Evolutionary conservation across 2,113 vertebrate species (phyloP).

Genomic region (Leptocoma aspasia): DNA sequence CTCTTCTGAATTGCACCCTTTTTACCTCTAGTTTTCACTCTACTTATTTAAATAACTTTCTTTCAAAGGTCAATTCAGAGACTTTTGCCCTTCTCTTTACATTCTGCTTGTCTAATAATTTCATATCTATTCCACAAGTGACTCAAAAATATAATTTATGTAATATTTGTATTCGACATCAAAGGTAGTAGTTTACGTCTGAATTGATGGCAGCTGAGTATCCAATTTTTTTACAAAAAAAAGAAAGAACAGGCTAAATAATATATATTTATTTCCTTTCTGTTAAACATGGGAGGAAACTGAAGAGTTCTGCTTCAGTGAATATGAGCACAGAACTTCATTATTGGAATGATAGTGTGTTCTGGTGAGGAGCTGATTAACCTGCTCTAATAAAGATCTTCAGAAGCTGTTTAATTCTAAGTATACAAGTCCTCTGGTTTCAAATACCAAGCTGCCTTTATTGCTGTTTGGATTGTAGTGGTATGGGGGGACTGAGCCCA

Average conservation of each 20-base stretch:
- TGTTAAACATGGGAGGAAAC: background rate
- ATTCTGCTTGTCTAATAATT: constrained; percentile 31
- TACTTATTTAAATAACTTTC: constrained; percentile 19
- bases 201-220: background rate
- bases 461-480: background rate
- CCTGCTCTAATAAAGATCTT: background rate
- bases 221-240: background rate
- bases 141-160: constrained; percentile 32
- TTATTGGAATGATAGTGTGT: background rate
- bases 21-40: constrained; percentile 16
- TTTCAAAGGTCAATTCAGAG: constrained; percentile 21
- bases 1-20: background rate
- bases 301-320: background rate
- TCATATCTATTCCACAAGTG: constrained; percentile 33
- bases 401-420: background rate
- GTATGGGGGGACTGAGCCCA: background rate
- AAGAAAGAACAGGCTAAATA: background rate
- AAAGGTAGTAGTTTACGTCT: background rate
- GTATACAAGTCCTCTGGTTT: background rate
- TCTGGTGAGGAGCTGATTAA: background rate
- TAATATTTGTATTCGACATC: background rate
- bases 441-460: background rate
- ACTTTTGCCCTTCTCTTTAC: constrained; percentile 32
- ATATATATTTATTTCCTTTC: background rate
- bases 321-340: background rate